Base-by-base conservation (phyloP, 2,797 vertebrate genomes). In the Enteromius fasciolatus region DNA sequence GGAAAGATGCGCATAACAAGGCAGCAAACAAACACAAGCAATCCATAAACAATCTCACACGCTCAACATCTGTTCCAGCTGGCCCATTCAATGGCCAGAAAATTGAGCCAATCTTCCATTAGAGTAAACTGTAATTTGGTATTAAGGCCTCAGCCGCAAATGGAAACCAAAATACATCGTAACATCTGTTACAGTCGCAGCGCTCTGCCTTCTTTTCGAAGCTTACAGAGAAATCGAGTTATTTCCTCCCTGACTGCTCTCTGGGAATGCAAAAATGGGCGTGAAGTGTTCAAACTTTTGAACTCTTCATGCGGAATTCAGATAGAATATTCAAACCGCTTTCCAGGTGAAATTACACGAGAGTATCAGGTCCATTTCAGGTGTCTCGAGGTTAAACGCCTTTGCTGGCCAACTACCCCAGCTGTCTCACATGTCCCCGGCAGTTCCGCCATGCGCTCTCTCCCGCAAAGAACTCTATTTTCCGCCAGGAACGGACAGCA, bases 121-220 rank as follows among this genome's bases (percentile, higher is more conserved):
- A 90, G 85, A 89, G 87, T 86, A 85, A 77, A 77, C 48, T 82
- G 87, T 87, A 76, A 86, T 91, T 88, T 90, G 85, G 83, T 90
- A 87, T 82, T 52, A 89, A 81, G 88, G 83, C 90, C 85, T 33
- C 59, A 86, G 72, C 52, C 17, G 25, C 76, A 36, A 84, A 75
- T 23, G 86, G 82, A 85, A 88, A 92, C 91, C 91, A 87, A 92
- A 92, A 90, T 87, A 84, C 86, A 85, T 89, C 68, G 59, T 44
- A 85, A 90, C 92, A 94, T 92, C 91, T 94, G 92, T 88, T 92
- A 76, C 81, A 78, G 86, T 54, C 44, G 73, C 74, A 88, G 88
- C 89, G 83, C 87, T 86, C 89, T 90, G 87, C 85, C 86, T 85
- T 83, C 54, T 87, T 67, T 46, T 64, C 36, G 41, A 91, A 92